These are phyloP conservation scores for Notolepis coatsorum DNA, from an alignment of 2,797 vertebrate species.

Conservation along the genomic window DNA sequence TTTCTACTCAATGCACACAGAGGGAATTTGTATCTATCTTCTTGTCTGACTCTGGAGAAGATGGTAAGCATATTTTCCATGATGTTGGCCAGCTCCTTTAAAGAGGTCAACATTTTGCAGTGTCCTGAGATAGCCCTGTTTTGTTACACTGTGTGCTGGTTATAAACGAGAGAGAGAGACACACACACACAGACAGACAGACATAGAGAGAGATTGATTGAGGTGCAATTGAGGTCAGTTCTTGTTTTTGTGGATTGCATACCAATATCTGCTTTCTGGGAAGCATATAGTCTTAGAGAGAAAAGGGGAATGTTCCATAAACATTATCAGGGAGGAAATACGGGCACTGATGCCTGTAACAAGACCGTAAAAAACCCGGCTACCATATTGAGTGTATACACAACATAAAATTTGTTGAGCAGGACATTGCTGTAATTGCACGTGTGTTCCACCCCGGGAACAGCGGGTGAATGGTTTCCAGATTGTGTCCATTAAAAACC, in stretches of 20 bases:
- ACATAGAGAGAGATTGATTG: too few relatives aligned
- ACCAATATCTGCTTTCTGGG: background rate
- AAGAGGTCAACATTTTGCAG: too few relatives aligned
- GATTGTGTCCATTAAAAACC: constrained; percentile 33
- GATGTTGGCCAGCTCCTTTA: too few relatives aligned
- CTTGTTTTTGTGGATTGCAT: background rate
- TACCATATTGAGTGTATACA: constrained; percentile 37
- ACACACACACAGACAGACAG: too few relatives aligned
- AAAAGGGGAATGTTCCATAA: constrained; percentile 21
- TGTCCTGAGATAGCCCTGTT: background rate
- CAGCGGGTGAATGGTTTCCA: constrained; percentile 40
- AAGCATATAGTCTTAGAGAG: background rate
- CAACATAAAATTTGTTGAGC: constrained; percentile 33
- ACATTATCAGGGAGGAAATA: constrained; percentile 41
- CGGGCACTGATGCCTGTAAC: constrained; percentile 30
- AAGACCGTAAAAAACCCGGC: constrained; percentile 21
- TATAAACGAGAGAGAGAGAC: background rate
- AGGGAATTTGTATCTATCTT: too few relatives aligned
- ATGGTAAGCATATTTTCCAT: too few relatives aligned
- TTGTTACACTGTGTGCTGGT: background rate
- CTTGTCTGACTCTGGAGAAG: too few relatives aligned
- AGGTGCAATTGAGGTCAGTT: background rate
- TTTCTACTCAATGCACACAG: too few relatives aligned
- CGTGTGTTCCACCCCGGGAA: constrained; percentile 17
- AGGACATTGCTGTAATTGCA: constrained; percentile 40